Evolutionary conservation across 2,797 vertebrate genomes (phyloP).

Genomic region (Antrozous pallidus): DNA sequence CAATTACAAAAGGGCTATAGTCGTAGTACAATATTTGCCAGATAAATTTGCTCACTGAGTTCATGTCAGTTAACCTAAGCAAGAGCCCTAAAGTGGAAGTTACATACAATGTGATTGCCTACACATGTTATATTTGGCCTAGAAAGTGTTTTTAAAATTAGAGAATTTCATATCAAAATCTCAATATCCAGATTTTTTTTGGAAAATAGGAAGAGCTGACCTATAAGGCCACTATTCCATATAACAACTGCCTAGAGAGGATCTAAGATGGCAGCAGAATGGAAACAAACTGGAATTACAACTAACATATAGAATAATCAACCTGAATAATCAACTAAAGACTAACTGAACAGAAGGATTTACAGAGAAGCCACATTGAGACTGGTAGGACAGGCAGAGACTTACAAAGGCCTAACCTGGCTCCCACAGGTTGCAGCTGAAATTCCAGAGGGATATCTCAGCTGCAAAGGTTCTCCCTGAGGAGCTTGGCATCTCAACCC

Average conservation of each 20-base stretch:
- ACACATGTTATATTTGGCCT: background rate
- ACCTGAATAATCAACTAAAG: background rate
- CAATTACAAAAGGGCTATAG: background rate
- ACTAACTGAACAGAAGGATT: background rate
- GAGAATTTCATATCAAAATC: constrained; percentile 20
- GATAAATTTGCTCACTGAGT: background rate
- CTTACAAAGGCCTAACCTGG: background rate
- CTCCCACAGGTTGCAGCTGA: background rate
- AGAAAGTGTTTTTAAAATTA: background rate
- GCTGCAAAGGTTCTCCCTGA: background rate
- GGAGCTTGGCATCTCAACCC: background rate
- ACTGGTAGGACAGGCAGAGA: background rate
- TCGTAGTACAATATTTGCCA: background rate
- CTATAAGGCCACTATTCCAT: background rate
- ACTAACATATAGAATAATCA: background rate
- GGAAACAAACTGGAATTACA: too few species aligned
- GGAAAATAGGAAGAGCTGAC: background rate
- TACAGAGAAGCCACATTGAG: background rate
- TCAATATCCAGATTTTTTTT: background rate
- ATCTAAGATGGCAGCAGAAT: background rate
- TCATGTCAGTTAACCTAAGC: background rate
- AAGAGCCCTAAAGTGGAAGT: background rate
- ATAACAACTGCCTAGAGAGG: background rate
- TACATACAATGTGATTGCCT: background rate
- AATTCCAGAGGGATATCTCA: background rate